Base-by-base conservation (phyloP, 2,113 vertebrate genomes). In the Sorex fumeus region DNA sequence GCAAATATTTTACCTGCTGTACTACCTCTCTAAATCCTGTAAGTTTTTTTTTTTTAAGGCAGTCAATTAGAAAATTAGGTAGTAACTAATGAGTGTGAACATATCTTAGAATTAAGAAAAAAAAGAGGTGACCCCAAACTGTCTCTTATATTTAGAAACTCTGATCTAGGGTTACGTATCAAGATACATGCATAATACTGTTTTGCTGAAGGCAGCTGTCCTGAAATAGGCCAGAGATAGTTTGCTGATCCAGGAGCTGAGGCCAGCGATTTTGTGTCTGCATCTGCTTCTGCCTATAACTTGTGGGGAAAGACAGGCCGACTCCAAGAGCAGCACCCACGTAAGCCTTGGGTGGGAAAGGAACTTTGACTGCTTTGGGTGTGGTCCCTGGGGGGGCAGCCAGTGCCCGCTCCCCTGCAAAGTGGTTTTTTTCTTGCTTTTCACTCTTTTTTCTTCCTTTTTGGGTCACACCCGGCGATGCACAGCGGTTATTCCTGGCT, bases 241-340 rank as follows among this genome's bases (percentile, higher is more conserved):
- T 97, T 95, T 97, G 97, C 96, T 96, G 97, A 98, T 96, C 97
- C 95, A 98, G 96, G 95, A 97, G 98, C 98, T 98, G 97, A 98
- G 96, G 92, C 94, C 97, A 97, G 97, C 97, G 64, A 91, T 97
- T 98, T 97, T 94, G 91, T 83, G 81, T 96, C 94, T 95, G 96
- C 98, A 98, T 98, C 98, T 98, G 98, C 96, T 97, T 98, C 98
- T 98, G 98, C 97, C 97, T 94, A 84, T 98, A 98, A 98, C 70
- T 90, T 12, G 40, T 69, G 89, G 84, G 94, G 84, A 84, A 85
- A 96, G 92, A 87, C 94, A 93, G 92, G 94, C 87, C 76, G 4
- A 21, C 85, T 43, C 85, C 89, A 93, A 93, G 86, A 88, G 79
- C 64, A 32, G 13, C 2, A 15, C 47, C 7, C 7, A 0, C 18